Evolutionary conservation across 2,797 vertebrate genomes (phyloP), one percentile per base, ranked within the genome.

Genomic region (Enteromius anoplus): DNA sequence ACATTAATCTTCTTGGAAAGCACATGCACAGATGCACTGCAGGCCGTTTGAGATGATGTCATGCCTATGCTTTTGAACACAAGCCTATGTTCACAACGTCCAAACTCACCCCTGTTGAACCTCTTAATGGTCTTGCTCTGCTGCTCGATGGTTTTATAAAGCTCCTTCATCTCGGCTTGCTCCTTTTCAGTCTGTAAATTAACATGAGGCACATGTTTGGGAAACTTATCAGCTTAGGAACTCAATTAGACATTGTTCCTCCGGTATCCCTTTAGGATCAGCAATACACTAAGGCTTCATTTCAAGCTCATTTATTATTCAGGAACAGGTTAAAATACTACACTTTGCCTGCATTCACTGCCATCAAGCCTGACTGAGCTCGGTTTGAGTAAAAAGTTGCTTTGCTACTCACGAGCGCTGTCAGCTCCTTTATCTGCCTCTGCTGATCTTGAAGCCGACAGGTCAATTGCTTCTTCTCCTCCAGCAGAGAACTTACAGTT

Each of bases 51-150:
- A 29, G 26, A 21, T 81, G 80, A 70, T 84, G 79, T 84, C 72
- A 85, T 70, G 14, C 34, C 15, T n/a, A 80, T 55, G 84, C 45
- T 71, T 76, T 65, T 72, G 70, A 85, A 83, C 76, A 62, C 58
- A 82, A 40, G 23, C 45, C 65, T 42, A 42, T 21, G 1, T 19
- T 53, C 17, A 51, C 47, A 37, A 17, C 8, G n/a, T 14, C 34
- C 55, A 5, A 0, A 79, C 92, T 89, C 82, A 95, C 95, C 94
- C 93, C 95, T 91, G 87, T 95, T 95, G 70, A 95, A 95, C 55
- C 93, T 93, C 92, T 95, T 95, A 88, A 96, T 94, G 88, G 92
- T 94, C 88, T 93, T 94, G 58, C 17, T 92, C 83, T 96, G 95
- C 66, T 93, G 89, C n/a, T 94, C 91, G 0, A 93, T 88, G 12